Evolutionary conservation across 1,140 invertebrate species (phyloP).

Genomic region (Euwallacea similis): DNA sequence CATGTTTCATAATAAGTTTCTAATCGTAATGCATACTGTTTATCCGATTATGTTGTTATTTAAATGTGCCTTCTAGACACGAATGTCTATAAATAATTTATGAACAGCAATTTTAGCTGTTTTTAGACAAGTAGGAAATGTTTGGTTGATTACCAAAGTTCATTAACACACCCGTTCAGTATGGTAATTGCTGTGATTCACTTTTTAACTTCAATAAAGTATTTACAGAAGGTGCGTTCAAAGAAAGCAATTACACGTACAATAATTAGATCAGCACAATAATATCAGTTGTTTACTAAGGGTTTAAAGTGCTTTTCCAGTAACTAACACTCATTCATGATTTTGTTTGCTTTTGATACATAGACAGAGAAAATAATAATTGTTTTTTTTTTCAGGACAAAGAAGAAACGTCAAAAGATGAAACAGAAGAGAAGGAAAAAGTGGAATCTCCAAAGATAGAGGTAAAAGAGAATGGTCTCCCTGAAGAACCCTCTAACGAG

Average conservation of each 20-base stretch:
- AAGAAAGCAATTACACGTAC: too few relatives aligned
- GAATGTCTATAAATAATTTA: not conserved
- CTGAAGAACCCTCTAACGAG: constrained; percentile 43
- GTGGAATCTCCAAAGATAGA: constrained; percentile 62
- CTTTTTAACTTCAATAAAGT: not conserved
- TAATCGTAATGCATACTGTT: too few relatives aligned
- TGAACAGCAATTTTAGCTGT: not conserved
- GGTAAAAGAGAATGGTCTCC: constrained; percentile 47
- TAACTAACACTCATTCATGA: too few relatives aligned
- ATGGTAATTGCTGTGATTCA: not conserved
- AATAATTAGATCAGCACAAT: too few relatives aligned
- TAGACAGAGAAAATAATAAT: not conserved
- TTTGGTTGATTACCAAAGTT: constrained; percentile 4
- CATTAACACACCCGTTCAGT: not conserved
- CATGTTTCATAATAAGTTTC: too few relatives aligned
- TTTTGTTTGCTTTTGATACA: too few relatives aligned
- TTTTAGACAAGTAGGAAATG: constrained; percentile 1
- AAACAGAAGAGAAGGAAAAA: constrained; percentile 67
- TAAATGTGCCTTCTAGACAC: too few relatives aligned
- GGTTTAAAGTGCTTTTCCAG: too few relatives aligned
- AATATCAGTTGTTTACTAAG: too few relatives aligned
- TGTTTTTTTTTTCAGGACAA: constrained; percentile 59
- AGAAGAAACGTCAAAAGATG: constrained; percentile 64
- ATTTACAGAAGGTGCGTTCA: not conserved
- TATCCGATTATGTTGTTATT: too few relatives aligned